These are phyloP conservation scores for Vombatus ursinus DNA, from an alignment of 2,113 vertebrate species.

Conservation along the genomic window DNA sequence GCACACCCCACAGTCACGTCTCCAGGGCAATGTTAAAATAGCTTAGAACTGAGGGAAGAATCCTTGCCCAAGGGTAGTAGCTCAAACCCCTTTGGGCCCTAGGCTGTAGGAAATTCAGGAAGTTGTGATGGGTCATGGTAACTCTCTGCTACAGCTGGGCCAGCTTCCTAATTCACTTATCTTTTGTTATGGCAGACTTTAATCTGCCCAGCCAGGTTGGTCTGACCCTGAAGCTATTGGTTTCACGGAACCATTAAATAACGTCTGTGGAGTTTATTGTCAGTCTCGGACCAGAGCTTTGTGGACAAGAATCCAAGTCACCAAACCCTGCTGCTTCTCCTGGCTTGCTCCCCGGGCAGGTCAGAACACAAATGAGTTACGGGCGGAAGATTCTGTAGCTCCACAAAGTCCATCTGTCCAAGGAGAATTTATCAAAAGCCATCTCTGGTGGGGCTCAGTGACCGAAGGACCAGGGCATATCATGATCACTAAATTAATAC, in stretches of 20 bases:
- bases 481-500: not conserved
- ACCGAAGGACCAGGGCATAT: not conserved
- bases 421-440: not conserved
- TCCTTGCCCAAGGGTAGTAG: not conserved
- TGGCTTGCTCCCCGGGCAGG: not conserved
- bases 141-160: conserved; percentile 27
- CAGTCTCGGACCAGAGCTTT: not conserved
- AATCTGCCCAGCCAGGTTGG: conserved; percentile 40
- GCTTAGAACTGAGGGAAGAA: not conserved
- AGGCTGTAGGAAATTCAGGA: conserved; percentile 12
- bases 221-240: conserved; percentile 29
- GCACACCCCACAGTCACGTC: not conserved
- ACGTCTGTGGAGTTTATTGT: not conserved
- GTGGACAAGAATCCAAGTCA: not conserved
- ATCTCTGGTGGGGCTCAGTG: too few relatives aligned
- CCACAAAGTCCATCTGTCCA: not conserved
- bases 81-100: not conserved
- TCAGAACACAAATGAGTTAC: not conserved
- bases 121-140: conserved; percentile 4
- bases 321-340: not conserved
- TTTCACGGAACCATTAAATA: conserved; percentile 46
- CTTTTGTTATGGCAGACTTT: not conserved
- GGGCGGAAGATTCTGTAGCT: not conserved
- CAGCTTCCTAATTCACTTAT: conserved; percentile 44
- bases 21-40: not conserved